phyloP scores from a whole-genome alignment of 2,888 invertebrate genomes.

The Geotrupes spiniger region DNA sequence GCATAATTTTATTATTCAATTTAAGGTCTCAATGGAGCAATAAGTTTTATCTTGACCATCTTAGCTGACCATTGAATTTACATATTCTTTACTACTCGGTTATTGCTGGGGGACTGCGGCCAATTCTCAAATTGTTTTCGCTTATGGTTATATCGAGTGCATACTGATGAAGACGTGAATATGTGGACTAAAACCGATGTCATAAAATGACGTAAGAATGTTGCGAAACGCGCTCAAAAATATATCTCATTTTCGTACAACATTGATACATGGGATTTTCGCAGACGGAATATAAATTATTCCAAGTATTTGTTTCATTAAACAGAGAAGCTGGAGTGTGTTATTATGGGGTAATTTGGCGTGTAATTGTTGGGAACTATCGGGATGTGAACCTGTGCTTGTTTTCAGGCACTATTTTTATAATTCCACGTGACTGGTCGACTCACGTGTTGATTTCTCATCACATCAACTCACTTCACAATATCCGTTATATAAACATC shows the following conservation, averaged over 20 bases:
- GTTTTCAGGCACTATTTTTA: slow-evolving; percentile 35
- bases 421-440: slow-evolving; percentile 34
- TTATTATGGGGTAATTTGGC: slow-evolving; percentile 24
- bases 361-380: slow-evolving; percentile 24
- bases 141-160: slow-evolving; percentile 20
- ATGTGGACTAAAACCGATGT: too few species aligned
- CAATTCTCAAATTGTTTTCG: slow-evolving; percentile 24
- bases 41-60: slow-evolving; percentile 37
- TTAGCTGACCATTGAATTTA: slow-evolving; percentile 37
- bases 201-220: too few species aligned
- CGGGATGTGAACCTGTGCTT: slow-evolving; percentile 17
- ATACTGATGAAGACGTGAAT: slow-evolving; percentile 8
- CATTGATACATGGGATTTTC: too few species aligned
- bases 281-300: too few species aligned
- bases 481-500: too few species aligned
- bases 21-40: slow-evolving; percentile 35
- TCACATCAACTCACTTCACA: slow-evolving; percentile 20
- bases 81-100: slow-evolving; percentile 27
- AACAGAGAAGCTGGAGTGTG: slow-evolving; percentile 19
- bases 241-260: too few species aligned
- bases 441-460: slow-evolving; percentile 35
- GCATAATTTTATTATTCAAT: slow-evolving; percentile 37
- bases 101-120: slow-evolving; percentile 20
- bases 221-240: too few species aligned
- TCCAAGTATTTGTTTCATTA: not conserved